Evolutionary conservation across 2,113 vertebrate genomes (phyloP).

Genomic region (Ailurus styani): DNA sequence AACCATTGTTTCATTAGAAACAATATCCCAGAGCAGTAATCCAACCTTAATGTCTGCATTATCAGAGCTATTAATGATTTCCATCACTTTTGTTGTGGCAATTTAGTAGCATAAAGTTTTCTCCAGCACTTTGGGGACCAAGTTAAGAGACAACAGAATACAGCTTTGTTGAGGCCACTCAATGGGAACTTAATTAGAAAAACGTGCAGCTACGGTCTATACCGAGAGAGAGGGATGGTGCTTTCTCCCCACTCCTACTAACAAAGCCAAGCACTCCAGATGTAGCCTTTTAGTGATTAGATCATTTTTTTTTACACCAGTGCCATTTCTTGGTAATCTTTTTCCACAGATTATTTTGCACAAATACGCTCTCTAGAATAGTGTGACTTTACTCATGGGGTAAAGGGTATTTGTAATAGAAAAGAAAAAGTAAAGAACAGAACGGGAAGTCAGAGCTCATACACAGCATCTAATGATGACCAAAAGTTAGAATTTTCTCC

Average conservation of each 20-base stretch:
- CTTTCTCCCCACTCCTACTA: background rate
- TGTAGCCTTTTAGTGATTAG: constrained; percentile 22
- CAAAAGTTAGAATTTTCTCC: background rate
- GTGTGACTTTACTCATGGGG: background rate
- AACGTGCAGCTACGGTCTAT: background rate
- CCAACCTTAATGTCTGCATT: constrained; percentile 15
- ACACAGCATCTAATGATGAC: background rate
- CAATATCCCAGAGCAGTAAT: constrained; percentile 37
- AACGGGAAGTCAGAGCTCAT: background rate
- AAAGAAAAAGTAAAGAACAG: background rate
- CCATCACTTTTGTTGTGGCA: constrained; percentile 35
- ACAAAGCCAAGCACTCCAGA: background rate
- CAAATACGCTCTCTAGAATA: background rate
- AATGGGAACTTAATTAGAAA: constrained; percentile 42
- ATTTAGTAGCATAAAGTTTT: constrained; percentile 40
- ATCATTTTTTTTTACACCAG: background rate
- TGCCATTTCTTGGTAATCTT: constrained; percentile 43
- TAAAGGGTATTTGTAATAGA: background rate
- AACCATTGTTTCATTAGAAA: constrained; percentile 46
- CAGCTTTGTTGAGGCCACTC: constrained; percentile 12
- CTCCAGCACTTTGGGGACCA: constrained; percentile 1
- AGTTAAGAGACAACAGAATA: background rate
- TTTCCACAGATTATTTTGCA: constrained; percentile 1
- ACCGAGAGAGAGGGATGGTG: background rate
- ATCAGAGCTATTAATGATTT: constrained; percentile 37